Evolutionary conservation across 37 sponge, comb jelly and placozoan species (phyloP).

Genomic region (Geodia barretti): DNA sequence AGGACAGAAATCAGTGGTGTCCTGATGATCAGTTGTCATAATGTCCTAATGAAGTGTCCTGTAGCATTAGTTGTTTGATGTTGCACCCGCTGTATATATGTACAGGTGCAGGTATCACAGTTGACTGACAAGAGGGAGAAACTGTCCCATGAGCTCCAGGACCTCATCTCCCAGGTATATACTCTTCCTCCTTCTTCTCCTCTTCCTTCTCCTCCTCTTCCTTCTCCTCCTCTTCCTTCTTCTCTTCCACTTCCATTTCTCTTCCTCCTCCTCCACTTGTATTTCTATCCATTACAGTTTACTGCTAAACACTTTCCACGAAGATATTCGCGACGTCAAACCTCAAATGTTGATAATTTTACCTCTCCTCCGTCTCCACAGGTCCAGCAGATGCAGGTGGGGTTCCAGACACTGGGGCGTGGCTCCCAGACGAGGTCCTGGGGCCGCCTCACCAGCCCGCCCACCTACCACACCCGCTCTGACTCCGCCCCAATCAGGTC

Average conservation of each 20-base stretch:
- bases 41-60: too few relatives aligned
- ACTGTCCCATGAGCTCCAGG: conserved; percentile 26
- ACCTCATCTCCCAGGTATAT: conserved; percentile 29
- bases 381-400: conserved; percentile 23
- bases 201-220: background rate
- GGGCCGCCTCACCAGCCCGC: background rate
- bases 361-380: background rate
- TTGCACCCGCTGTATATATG: too few relatives aligned
- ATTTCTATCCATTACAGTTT: too few relatives aligned
- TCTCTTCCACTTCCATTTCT: too few relatives aligned
- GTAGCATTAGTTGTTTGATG: too few relatives aligned
- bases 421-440: background rate
- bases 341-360: background rate
- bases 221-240: too few relatives aligned
- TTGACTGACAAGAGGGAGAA: conserved; percentile 20
- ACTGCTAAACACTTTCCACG: too few relatives aligned
- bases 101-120: conserved; percentile 2
- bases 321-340: too few relatives aligned
- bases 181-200: background rate
- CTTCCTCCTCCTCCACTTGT: too few relatives aligned
- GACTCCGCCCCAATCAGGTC: conserved; percentile 12
- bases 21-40: too few relatives aligned
- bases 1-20: too few relatives aligned
- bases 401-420: conserved; percentile 1
- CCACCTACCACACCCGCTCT: conserved; percentile 2